A percentile compares a stretch with the other conserved stretches of the same genome.
These are phyloP conservation scores for Sinocyclocheilus anophthalmus DNA, from an alignment of 2,113 vertebrate species.

Conservation along the genomic window DNA sequence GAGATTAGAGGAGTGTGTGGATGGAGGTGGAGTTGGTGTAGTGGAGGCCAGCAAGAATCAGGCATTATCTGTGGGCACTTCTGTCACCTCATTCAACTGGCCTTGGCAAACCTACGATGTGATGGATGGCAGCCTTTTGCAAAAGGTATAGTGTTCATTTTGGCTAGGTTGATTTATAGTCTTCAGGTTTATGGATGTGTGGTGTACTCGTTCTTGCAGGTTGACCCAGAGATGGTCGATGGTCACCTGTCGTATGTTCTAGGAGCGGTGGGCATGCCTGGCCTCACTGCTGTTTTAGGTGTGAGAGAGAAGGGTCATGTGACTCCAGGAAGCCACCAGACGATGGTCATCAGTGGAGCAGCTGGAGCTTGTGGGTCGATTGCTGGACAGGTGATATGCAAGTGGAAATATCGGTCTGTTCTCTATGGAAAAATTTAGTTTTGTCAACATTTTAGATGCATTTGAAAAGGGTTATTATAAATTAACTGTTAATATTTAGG, in stretches of 20 bases:
- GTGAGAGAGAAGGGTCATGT: constrained; percentile 89
- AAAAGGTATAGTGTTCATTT: constrained; percentile 79
- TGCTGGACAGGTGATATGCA: constrained; percentile 86
- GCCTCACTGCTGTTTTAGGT: constrained; percentile 87
- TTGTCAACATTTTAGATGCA: not conserved
- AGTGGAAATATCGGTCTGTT: not conserved
- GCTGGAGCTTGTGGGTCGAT: constrained; percentile 93
- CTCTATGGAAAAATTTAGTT: not conserved
- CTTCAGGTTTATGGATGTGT: not conserved
- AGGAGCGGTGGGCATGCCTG: constrained; percentile 87
- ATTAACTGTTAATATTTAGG: not conserved
- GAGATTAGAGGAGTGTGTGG: constrained; percentile 81
- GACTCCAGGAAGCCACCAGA: constrained; percentile 82
- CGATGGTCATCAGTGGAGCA: constrained; percentile 94
- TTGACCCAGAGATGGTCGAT: constrained; percentile 81
- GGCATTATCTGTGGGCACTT: constrained; percentile 72
- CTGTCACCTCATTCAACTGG: constrained; percentile 88
- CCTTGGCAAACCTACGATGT: constrained; percentile 88
- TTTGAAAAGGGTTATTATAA: not conserved
- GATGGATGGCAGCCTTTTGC: constrained; percentile 77
- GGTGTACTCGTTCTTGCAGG: constrained; percentile 66
- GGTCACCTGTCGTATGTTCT: constrained; percentile 89
- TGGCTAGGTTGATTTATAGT: not conserved
- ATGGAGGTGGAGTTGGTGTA: constrained; percentile 88
- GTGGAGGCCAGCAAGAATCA: constrained; percentile 82